Percentiles rank a stretch among this genome's conserved stretches.
These are phyloP conservation scores for Parnassius apollo DNA, from an alignment of 2,888 invertebrate genomes.

Conservation along the genomic window DNA sequence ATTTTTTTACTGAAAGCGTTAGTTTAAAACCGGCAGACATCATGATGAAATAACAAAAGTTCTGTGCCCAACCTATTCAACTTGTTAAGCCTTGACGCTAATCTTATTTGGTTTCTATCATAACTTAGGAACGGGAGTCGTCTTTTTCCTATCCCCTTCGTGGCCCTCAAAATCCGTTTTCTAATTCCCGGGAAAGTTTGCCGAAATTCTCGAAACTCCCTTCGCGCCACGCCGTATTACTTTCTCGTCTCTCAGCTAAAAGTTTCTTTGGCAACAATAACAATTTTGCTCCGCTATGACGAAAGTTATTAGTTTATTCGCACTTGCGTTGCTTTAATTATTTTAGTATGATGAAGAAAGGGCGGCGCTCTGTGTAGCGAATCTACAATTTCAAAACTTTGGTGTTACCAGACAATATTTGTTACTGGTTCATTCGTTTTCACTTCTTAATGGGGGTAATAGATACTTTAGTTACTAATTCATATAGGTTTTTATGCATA, in stretches of 20 bases:
- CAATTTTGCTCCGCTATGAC: constrained; percentile 73
- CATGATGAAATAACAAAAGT: constrained; percentile 31
- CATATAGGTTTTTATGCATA: no score
- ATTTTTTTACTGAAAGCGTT: no score
- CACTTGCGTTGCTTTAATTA: constrained; percentile 71
- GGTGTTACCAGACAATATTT: neutral
- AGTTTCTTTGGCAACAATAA: constrained; percentile 73
- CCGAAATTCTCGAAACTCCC: constrained; percentile 57
- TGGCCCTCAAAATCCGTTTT: constrained; percentile 76
- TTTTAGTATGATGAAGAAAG: constrained; percentile 35
- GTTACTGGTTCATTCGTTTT: no score
- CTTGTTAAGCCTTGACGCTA: constrained; percentile 70
- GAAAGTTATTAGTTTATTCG: constrained; percentile 79
- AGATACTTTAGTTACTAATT: no score
- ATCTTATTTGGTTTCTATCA: constrained; percentile 79
- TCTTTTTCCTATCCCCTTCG: constrained; percentile 52
- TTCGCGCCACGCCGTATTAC: constrained; percentile 56
- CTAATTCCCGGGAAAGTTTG: constrained; percentile 69
- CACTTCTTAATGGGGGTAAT: no score
- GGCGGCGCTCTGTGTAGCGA: constrained; percentile 4
- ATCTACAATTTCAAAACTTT: neutral
- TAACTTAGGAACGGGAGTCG: constrained; percentile 66
- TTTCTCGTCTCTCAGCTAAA: constrained; percentile 67
- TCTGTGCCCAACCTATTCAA: constrained; percentile 41
- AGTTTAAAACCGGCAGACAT: neutral